These are phyloP conservation scores for Strigamia crassipes DNA, from an alignment of 2,888 invertebrate species.

Conservation along the genomic window DNA sequence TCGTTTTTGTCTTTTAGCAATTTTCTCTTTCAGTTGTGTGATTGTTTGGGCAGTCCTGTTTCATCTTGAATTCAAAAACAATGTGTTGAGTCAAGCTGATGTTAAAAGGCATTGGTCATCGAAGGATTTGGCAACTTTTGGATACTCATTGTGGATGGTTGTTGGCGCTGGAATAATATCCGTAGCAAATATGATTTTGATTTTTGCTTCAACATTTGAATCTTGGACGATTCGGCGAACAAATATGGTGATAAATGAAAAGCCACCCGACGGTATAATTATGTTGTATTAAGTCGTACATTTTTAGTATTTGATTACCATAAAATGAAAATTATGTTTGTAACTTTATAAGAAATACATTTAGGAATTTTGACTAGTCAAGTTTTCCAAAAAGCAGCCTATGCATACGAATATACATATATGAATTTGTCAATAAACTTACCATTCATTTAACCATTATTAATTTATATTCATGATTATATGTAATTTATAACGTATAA, in stretches of 20 bases:
- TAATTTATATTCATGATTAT: too few species aligned
- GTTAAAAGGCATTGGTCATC: slow-evolving; percentile 52
- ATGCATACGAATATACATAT: neutral
- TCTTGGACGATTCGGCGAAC: neutral
- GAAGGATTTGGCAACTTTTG: slow-evolving; percentile 11
- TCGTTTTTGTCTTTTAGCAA: slow-evolving; percentile 65
- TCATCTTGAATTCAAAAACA: slow-evolving; percentile 76
- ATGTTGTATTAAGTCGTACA: slow-evolving; percentile 49
- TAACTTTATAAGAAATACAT: too few species aligned
- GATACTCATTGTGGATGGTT: slow-evolving; percentile 65
- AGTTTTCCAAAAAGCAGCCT: slow-evolving; percentile 24
- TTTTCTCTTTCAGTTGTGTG: slow-evolving; percentile 75
- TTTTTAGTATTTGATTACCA: too few species aligned
- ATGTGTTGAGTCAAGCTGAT: slow-evolving; percentile 80
- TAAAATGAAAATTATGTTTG: too few species aligned
- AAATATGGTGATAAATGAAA: slow-evolving; percentile 6
- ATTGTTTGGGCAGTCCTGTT: slow-evolving; percentile 84
- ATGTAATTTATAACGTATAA: too few species aligned
- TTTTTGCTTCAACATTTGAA: slow-evolving; percentile 8
- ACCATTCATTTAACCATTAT: too few species aligned
- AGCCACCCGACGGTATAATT: slow-evolving; percentile 46
- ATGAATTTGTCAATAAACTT: neutral
- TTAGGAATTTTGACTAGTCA: neutral
- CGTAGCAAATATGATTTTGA: slow-evolving; percentile 67
- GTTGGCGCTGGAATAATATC: slow-evolving; percentile 72